Evolutionary conservation across 2,888 invertebrate species (phyloP).

Genomic region (Agrenia bidenticulata): DNA sequence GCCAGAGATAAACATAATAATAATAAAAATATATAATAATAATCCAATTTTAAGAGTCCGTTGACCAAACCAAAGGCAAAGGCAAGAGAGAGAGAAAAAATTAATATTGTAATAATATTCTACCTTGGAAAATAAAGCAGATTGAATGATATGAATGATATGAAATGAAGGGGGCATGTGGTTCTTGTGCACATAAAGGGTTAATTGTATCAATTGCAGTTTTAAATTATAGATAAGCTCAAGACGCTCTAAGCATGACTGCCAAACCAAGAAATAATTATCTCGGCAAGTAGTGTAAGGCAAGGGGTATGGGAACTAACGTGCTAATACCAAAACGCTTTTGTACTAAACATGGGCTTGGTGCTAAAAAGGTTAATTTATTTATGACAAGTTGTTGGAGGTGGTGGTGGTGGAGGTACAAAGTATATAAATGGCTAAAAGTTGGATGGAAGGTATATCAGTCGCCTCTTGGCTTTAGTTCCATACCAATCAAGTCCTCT

Average conservation of each 20-base stretch:
- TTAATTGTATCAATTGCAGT: conserved; percentile 14
- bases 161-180: neutral
- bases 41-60: neutral
- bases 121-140: neutral
- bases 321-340: no score
- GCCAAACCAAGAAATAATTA: conserved; percentile 46
- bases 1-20: no score
- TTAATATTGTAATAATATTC: neutral
- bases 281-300: neutral
- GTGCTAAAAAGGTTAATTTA: no score
- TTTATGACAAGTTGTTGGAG: no score
- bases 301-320: no score
- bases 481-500: neutral
- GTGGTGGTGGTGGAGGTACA: no score
- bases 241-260: conserved; percentile 36
- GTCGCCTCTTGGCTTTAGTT: conserved; percentile 4
- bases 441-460: neutral
- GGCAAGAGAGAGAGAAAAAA: no score
- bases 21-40: no score
- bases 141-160: neutral
- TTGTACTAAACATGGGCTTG: no score
- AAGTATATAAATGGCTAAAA: conserved; percentile 11
- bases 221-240: neutral
- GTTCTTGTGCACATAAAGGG: neutral
- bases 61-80: no score